Base-by-base conservation (phyloP, 2,797 vertebrate species). In the Loris lydekkerianus region DNA sequence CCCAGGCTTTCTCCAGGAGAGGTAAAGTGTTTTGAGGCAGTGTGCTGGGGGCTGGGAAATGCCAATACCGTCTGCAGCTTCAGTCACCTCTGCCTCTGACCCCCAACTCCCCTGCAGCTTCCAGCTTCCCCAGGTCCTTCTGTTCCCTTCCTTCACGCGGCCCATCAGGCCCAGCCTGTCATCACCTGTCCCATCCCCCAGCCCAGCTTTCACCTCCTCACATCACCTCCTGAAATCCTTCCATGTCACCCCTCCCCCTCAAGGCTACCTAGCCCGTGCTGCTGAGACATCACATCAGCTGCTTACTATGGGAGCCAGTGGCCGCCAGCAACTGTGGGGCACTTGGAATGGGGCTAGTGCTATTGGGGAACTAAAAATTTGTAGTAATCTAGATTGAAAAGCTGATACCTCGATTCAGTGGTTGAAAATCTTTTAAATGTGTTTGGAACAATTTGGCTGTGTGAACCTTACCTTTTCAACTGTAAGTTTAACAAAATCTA, bases 351-450 rank as follows among this genome's bases (percentile, higher is more conserved):
- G 29, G 81, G 63, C 70, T 46, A 5, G 49, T 40, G 85, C 4
- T 17, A 27, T 18, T 4, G 17, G 78, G 53, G 56, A 65, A 56
- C 14, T 58, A 21, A 72, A 72, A 76, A 80, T 60, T 93, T 80
- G 43, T 4, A 40, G 23, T 82, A 8, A 13, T 23, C n/a, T 82
- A 60, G 92, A 82, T 86, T 94, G 58, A 29, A 56, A 95, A 75
- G 37, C 31, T 10, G 69, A 37, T 25, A 7, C n/a, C 40, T 86
- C 5, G 1, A 21, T 87, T 67, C 23, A 27, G 7, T 85, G 91
- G 82, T 43, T 87, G 25, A 63, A 72, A 80, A 86, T 85, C 13
- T 61, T 63, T 60, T 77, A 83, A 80, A 53, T 46, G 56, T 31
- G 14, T 91, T 83, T 70, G 69, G 29, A 86, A 80, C 43, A 53